Percentiles rank a stretch among this genome's conserved stretches.
phyloP scores from a whole-genome alignment of 2,797 vertebrate genomes.

The Sylvia borin region DNA sequence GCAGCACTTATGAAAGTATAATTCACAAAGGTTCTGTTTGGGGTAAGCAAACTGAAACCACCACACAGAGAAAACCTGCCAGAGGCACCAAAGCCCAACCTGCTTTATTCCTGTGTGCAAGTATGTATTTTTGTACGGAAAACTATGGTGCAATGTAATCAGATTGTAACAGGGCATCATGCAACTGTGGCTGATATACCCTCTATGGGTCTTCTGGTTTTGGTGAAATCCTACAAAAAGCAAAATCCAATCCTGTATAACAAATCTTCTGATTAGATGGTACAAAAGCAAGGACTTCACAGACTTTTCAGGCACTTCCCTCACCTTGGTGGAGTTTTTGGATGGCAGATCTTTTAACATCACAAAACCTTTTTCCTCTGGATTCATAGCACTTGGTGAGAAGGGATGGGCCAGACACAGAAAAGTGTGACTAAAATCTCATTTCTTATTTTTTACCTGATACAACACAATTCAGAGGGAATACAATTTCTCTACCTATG shows the following conservation, averaged over 20 bases:
- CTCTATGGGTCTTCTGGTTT: background rate
- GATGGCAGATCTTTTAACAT: fast-evolving
- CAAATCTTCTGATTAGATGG: background rate
- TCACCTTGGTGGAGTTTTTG: background rate
- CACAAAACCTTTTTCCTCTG: background rate
- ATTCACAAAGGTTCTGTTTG: background rate
- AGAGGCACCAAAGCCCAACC: background rate
- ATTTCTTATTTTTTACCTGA: background rate
- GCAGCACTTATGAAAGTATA: background rate
- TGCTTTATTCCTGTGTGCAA: background rate
- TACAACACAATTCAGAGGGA: background rate
- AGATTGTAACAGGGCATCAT: background rate
- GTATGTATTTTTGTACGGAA: fast-evolving
- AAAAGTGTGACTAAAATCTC: background rate
- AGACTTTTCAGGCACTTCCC: background rate
- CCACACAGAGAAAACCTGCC: background rate
- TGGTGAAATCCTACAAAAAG: background rate
- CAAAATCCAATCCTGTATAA: background rate
- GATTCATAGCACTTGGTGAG: background rate
- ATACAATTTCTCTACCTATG: background rate
- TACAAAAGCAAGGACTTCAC: background rate
- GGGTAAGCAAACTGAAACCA: background rate
- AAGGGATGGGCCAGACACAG: background rate
- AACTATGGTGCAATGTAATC: fast-evolving
- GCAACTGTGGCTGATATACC: background rate